A percentile compares a stretch with the other conserved stretches of the same genome.
phyloP scores from a whole-genome alignment of 2,797 vertebrate genomes.

The Miichthys miiuy region DNA sequence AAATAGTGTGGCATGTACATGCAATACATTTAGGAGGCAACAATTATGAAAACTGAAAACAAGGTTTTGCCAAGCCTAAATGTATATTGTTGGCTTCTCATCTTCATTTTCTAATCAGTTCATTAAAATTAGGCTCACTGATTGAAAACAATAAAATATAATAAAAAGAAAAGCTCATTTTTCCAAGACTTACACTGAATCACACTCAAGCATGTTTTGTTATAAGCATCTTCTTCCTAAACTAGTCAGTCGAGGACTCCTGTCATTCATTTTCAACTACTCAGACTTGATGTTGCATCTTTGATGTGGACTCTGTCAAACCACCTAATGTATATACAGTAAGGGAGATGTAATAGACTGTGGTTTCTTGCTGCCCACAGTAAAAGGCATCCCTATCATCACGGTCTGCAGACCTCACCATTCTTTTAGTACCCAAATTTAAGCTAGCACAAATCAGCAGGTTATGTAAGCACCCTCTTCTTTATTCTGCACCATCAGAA shows the following conservation, averaged over 20 bases:
- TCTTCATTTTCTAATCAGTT: neutral
- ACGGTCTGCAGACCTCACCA: constrained; percentile 18
- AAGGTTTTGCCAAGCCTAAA: neutral
- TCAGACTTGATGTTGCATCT: constrained; percentile 3
- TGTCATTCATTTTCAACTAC: neutral
- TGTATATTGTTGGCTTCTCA: neutral
- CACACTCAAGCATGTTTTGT: neutral
- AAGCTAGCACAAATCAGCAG: constrained; percentile 8
- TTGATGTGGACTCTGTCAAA: constrained; percentile 15
- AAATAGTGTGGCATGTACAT: neutral
- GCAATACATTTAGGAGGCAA: neutral
- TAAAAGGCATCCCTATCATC: constrained; percentile 34
- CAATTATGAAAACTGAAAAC: constrained; percentile 4
- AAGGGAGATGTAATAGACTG: constrained; percentile 40
- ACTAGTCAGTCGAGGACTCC: neutral
- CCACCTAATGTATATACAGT: constrained; percentile 12
- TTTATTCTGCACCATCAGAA: constrained; percentile 3
- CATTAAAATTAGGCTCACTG: too few species aligned
- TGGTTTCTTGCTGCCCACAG: constrained; percentile 29
- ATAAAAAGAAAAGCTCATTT: neutral
- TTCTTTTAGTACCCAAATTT: constrained; percentile 13
- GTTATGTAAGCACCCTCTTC: neutral
- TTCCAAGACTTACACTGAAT: neutral
- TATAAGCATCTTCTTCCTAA: neutral
- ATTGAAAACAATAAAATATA: neutral